These are phyloP conservation scores for Intellagama lesueurii DNA, from an alignment of 2,797 vertebrate genomes.

Conservation along the genomic window DNA sequence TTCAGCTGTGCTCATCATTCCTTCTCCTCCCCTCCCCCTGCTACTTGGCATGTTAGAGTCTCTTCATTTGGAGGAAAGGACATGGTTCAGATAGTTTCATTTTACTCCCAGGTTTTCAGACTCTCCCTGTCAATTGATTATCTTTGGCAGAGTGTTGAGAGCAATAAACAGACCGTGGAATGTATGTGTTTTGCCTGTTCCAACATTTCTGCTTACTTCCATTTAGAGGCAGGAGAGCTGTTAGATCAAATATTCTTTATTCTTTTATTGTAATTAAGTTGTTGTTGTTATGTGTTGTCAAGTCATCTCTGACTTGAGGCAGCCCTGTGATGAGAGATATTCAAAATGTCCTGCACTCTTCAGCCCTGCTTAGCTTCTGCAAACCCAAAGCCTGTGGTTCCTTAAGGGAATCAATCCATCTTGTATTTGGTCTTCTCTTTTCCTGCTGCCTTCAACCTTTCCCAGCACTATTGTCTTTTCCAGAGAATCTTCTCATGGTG, in stretches of 20 bases:
- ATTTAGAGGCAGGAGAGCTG: not conserved
- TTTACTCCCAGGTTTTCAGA: not conserved
- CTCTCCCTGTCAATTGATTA: not conserved
- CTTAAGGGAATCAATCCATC: too few relatives aligned
- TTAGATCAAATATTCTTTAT: not conserved
- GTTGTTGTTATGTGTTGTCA: too few relatives aligned
- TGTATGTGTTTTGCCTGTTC: not conserved
- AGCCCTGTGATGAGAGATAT: too few relatives aligned
- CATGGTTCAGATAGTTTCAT: not conserved
- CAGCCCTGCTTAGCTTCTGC: too few relatives aligned
- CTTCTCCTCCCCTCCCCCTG: not conserved
- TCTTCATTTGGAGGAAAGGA: accelerated
- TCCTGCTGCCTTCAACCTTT: too few relatives aligned
- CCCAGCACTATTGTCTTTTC: too few relatives aligned
- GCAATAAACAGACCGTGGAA: not conserved
- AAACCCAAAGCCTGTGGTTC: too few relatives aligned
- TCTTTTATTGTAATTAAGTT: not conserved
- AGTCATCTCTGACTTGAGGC: too few relatives aligned
- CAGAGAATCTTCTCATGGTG: too few relatives aligned
- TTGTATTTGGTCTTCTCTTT: too few relatives aligned
- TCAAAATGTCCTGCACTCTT: too few relatives aligned
- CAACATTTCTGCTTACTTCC: not conserved
- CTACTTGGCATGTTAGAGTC: accelerated
- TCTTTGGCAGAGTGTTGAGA: not conserved
- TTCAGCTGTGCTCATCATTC: not conserved